Conservation (phyloP, 2,797 vertebrate genomes). For the Meda fulgida region DNA sequence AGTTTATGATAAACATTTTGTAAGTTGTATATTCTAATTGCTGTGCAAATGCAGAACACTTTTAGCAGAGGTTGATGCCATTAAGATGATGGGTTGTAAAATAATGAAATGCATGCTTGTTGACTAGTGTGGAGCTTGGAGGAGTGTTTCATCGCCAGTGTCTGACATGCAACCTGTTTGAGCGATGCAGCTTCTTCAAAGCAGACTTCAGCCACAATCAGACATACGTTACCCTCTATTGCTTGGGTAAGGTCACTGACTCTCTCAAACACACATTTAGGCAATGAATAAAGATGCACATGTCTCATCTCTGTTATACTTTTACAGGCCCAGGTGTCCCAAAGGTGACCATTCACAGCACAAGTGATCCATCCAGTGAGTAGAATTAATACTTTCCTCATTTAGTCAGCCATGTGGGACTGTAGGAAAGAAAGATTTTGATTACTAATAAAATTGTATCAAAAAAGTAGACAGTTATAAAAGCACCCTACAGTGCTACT, state of each 20-base stretch:
- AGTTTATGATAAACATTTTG: too few species aligned
- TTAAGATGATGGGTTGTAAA: background rate
- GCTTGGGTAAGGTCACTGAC: conserved; percentile 76
- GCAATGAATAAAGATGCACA: background rate
- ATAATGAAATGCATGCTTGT: conserved; percentile 22
- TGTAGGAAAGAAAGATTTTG: background rate
- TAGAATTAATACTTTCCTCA: conserved; percentile 53
- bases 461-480: background rate
- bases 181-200: conserved; percentile 79
- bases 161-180: conserved; percentile 79
- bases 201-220: conserved; percentile 81
- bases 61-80: background rate
- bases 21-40: background rate
- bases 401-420: background rate
- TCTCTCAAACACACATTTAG: conserved; percentile 6
- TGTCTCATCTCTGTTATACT: background rate
- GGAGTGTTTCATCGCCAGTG: conserved; percentile 80
- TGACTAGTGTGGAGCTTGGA: conserved; percentile 77
- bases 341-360: conserved; percentile 80
- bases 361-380: conserved; percentile 81
- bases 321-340: conserved; percentile 82
- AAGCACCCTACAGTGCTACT: too few species aligned
- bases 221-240: conserved; percentile 80
- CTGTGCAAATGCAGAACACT: background rate
- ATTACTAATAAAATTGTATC: background rate